Percentiles rank a stretch among this genome's conserved stretches.
Evolutionary conservation across 2,797 vertebrate species (phyloP).

Genomic region (Epinephelus coioides): DNA sequence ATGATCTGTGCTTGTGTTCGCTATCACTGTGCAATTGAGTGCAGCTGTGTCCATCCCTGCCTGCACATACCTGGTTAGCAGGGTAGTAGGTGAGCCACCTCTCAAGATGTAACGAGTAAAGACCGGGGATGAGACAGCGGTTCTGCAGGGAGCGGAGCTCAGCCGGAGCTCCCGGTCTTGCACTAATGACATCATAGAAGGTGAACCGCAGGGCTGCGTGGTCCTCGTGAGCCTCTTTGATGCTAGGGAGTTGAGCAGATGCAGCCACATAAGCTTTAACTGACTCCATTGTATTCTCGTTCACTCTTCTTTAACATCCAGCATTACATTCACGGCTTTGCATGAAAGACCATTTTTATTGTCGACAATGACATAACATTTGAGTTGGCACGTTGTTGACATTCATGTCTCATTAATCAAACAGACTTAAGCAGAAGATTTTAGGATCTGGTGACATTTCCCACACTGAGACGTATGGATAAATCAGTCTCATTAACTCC

Average conservation of each 20-base stretch:
- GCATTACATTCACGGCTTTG: constrained; percentile 10
- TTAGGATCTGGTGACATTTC: constrained; percentile 40
- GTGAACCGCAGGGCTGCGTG: constrained; percentile 91
- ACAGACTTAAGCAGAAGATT: constrained; percentile 22
- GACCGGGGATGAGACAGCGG: constrained; percentile 92
- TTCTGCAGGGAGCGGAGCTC: constrained; percentile 91
- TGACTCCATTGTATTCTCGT: background rate
- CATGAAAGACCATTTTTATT: background rate
- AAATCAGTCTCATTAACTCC: constrained; percentile 49
- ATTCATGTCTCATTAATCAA: constrained; percentile 56
- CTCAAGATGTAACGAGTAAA: constrained; percentile 93
- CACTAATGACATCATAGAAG: constrained; percentile 95
- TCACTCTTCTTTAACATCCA: background rate
- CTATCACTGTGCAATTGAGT: background rate
- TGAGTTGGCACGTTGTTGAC: constrained; percentile 27
- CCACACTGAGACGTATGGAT: constrained; percentile 16
- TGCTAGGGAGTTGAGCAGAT: constrained; percentile 83
- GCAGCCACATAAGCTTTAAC: constrained; percentile 26
- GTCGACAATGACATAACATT: constrained; percentile 29
- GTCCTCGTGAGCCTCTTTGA: constrained; percentile 96
- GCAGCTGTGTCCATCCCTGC: background rate
- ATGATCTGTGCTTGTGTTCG: background rate
- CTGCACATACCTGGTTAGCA: constrained; percentile 89
- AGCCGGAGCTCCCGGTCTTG: constrained; percentile 82
- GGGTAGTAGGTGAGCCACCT: constrained; percentile 93